A percentile compares a stretch with the other conserved stretches of the same genome.
phyloP scores from a whole-genome alignment of 53 echinoderm and acorn worm species.

The Glandiceps talaboti region DNA sequence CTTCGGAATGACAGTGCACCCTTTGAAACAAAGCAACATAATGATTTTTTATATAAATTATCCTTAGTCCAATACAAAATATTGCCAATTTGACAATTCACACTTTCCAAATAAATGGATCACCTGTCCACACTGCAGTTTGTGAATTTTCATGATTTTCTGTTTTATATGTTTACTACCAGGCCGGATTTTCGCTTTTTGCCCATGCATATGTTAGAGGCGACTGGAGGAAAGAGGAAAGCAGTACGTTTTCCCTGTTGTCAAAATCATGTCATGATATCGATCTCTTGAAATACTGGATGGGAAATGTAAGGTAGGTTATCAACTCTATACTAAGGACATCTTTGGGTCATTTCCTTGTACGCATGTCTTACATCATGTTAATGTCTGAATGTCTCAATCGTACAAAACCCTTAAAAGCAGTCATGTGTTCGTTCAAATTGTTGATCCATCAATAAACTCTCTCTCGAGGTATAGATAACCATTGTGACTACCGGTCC shows the following conservation, averaged over 20 bases:
- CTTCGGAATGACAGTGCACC: too few relatives aligned
- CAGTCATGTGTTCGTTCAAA: not conserved
- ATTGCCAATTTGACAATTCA: too few relatives aligned
- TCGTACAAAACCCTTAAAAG: not conserved
- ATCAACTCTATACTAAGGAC: not conserved
- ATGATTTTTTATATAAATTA: too few relatives aligned
- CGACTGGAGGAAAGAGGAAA: constrained; percentile 64
- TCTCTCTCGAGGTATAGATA: too few relatives aligned
- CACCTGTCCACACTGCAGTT: too few relatives aligned
- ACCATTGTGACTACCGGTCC: too few relatives aligned
- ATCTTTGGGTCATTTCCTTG: not conserved
- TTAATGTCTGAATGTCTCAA: not conserved
- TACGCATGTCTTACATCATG: not conserved
- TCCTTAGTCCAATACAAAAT: too few relatives aligned
- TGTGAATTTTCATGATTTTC: too few relatives aligned
- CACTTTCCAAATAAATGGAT: too few relatives aligned
- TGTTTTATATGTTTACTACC: too few relatives aligned
- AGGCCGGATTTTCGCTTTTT: constrained; percentile 87
- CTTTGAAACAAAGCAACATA: too few relatives aligned
- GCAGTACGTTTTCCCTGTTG: constrained; percentile 73
- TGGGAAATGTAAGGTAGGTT: constrained; percentile 27
- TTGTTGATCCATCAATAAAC: not conserved
- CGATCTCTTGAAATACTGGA: constrained; percentile 73
- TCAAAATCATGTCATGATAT: constrained; percentile 95
- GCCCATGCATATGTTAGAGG: constrained; percentile 88